A percentile compares a stretch with the other conserved stretches of the same genome.
phyloP scores from a whole-genome alignment of 37 sponge, comb jelly and placozoan genomes.

The Tethya wilhelma region DNA sequence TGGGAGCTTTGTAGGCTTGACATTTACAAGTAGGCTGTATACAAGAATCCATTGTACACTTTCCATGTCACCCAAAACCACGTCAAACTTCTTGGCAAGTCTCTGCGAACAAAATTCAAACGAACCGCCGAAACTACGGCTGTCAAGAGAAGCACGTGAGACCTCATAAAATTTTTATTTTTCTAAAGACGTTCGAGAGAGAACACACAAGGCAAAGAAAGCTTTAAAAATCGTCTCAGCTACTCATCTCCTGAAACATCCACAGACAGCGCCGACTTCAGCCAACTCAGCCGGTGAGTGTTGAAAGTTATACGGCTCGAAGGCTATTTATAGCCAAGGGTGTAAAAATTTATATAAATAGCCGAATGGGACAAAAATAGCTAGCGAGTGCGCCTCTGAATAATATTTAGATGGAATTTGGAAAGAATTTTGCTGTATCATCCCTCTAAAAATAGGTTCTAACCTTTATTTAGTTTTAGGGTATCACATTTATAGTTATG shows the following conservation, averaged over 20 bases:
- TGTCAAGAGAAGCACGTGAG: not conserved
- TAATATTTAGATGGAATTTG: constrained; percentile 14
- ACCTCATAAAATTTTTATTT: not conserved
- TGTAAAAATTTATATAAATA: not conserved
- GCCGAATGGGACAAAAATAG: constrained; percentile 28
- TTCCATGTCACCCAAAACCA: no score
- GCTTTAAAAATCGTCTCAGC: no score
- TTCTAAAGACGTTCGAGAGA: not conserved
- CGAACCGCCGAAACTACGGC: no score
- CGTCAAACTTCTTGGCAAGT: no score
- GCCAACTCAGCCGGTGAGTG: not conserved
- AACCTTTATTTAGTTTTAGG: no score
- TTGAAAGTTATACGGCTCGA: not conserved
- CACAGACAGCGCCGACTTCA: no score
- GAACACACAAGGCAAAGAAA: no score
- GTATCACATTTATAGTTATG: no score
- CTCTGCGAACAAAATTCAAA: no score
- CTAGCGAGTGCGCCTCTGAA: constrained; percentile 12
- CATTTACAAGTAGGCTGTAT: constrained; percentile 38
- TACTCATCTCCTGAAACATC: not conserved
- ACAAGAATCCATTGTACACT: constrained; percentile 27
- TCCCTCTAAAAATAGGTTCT: constrained; percentile 28
- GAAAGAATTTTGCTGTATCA: not conserved
- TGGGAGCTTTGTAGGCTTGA: constrained; percentile 29
- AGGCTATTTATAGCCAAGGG: constrained; percentile 29